Evolutionary conservation across 2,113 vertebrate genomes (phyloP).

Genomic region (Oreocharis arfaki): DNA sequence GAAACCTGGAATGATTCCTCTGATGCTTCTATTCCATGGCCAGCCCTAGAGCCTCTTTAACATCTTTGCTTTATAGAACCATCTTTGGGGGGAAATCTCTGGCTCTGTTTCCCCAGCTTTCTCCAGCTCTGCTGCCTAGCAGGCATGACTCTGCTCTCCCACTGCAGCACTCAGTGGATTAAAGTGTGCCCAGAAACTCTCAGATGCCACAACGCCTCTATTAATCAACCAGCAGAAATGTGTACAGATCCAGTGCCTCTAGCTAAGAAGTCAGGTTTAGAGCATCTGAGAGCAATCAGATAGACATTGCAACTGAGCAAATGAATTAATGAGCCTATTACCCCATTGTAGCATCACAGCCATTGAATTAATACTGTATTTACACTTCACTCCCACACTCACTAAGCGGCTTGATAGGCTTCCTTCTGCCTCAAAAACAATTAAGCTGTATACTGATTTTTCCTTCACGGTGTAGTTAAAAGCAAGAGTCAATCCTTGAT

Average conservation of each 20-base stretch:
- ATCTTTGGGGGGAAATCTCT: constrained; percentile 29
- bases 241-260: neutral
- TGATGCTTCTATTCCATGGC: constrained; percentile 17
- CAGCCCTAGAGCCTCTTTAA: constrained; percentile 39
- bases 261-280: constrained; percentile 24
- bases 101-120: neutral
- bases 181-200: constrained; percentile 44
- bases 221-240: constrained; percentile 45
- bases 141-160: constrained; percentile 30
- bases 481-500: neutral
- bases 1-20: neutral
- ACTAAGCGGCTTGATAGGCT: constrained; percentile 78
- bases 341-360: constrained; percentile 39
- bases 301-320: neutral
- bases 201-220: constrained; percentile 28
- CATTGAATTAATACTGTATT: constrained; percentile 55
- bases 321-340: constrained; percentile 59
- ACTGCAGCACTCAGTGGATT: constrained; percentile 23
- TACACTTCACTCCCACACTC: constrained; percentile 65
- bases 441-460: constrained; percentile 78
- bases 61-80: constrained; percentile 33
- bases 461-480: constrained; percentile 64
- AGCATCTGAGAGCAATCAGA: constrained; percentile 50
- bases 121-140: neutral
- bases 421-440: constrained; percentile 61